Evolutionary conservation across 2,888 invertebrate genomes (phyloP).

Genomic region (Dryococelus australis): DNA sequence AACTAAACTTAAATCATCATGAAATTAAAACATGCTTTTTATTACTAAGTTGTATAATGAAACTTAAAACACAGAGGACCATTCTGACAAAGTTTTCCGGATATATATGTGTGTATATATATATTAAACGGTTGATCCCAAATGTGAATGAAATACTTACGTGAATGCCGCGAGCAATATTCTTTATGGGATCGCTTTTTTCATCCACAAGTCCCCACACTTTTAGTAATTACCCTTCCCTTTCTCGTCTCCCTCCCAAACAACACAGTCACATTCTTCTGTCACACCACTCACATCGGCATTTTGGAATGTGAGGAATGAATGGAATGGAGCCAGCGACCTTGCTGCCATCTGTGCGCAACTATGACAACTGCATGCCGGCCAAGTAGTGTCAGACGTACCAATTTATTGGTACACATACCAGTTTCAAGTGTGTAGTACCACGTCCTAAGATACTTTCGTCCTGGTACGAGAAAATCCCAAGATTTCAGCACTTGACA

Average conservation of each 20-base stretch:
- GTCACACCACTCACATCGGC: conserved; percentile 49
- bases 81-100: not conserved
- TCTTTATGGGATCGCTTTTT: not conserved
- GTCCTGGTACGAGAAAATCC: no score
- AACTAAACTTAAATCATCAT: no score
- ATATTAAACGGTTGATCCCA: not conserved
- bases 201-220: not conserved
- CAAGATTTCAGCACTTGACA: no score
- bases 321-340: conserved; percentile 47
- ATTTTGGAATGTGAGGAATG: conserved; percentile 50
- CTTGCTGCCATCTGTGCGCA: conserved; percentile 41
- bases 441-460: no score
- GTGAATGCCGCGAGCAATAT: not conserved
- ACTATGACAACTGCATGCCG: conserved; percentile 38
- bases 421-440: no score
- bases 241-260: conserved; percentile 34
- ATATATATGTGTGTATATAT: no score
- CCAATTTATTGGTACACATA: no score
- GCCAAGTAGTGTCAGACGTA: no score
- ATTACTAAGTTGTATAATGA: no score
- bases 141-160: conserved; percentile 5
- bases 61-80: not conserved
- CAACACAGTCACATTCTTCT: conserved; percentile 41
- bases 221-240: not conserved
- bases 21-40: no score